These are phyloP conservation scores for Zenarchopterus dispar DNA, from an alignment of 2,797 vertebrate genomes.

Conservation along the genomic window DNA sequence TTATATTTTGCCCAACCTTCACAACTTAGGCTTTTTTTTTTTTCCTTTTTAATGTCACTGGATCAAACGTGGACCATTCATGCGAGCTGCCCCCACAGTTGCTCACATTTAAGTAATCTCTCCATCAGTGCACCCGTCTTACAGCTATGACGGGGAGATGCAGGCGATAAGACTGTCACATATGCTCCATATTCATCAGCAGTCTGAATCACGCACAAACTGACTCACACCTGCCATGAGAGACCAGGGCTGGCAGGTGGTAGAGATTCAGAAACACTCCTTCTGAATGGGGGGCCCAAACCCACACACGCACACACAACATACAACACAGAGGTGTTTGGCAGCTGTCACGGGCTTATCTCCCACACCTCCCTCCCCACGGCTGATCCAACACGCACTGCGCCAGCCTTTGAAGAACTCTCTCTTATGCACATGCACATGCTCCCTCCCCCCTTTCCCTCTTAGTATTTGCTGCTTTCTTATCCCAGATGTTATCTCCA, in stretches of 20 bases:
- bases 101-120: constrained; percentile 70
- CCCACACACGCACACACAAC: constrained; percentile 23
- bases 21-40: background rate
- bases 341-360: constrained; percentile 82
- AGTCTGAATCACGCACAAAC: constrained; percentile 54
- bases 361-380: constrained; percentile 63
- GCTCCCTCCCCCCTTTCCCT: constrained; percentile 41
- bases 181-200: constrained; percentile 57
- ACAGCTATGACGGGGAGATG: constrained; percentile 61
- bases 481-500: constrained; percentile 78
- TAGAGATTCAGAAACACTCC: constrained; percentile 65
- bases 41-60: background rate
- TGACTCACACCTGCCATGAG: constrained; percentile 68
- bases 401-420: constrained; percentile 46
- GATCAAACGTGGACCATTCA: constrained; percentile 15
- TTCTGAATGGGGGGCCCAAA: constrained; percentile 53
- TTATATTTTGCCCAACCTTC: background rate
- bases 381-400: constrained; percentile 62
- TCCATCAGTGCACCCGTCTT: constrained; percentile 56
- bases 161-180: constrained; percentile 60
- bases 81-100: constrained; percentile 25
- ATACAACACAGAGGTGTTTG: constrained; percentile 68
- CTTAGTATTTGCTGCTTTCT: constrained; percentile 59
- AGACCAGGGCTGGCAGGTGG: constrained; percentile 70
- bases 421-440: constrained; percentile 36